Evolutionary conservation across 2,888 invertebrate species (phyloP), one percentile per base, ranked within the genome.

Genomic region (Drosophila hamatofila): DNA sequence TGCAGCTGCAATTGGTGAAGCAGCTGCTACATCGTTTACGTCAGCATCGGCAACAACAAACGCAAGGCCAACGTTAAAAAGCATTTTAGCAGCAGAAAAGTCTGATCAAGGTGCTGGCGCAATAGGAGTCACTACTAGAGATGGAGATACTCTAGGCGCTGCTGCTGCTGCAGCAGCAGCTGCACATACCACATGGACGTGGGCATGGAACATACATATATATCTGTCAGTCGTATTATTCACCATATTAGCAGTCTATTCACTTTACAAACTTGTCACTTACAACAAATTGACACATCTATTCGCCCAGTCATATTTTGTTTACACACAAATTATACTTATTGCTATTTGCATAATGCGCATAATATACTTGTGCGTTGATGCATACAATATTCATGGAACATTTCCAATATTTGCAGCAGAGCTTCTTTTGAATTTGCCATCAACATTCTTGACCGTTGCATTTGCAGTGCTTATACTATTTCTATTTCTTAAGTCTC

Each of bases 191-290:
- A 96, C 96, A 0, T 97, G 97, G 96, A 95, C 96, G 0, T 96
- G 97, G 78, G 97, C 97, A 2, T 98, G 98, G 98, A 97, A 97
- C 88, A 95, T 98, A 11, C 98, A 98, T 91, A 96, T 98, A 7
- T 98, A 98, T 93, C 93, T 97, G 44, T 96, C 97, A 0, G 98
- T 97, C 1, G 95, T 96, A 18, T 94, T 97, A 89, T 98, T 98
- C 91, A 96, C 97, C 0, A 94, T 97, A 14, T 93, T 98, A 83
- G 97, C 97, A 0, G 94, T 97, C 0, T 97, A 96, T 91, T 97
- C 97, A 25, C 95, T 97, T 69, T 96, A 97, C 90, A 97, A 97
- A 93, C 95, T 98, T 76, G 95, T 98, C 51, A 95, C 97, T 59
- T 96, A 97, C 92, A 96, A 97, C 93, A 96, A 96, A 89, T 96